Percentiles rank a stretch among this genome's conserved stretches.
Conservation (phyloP, 2,888 invertebrate species). For the Chirona hameri region DNA sequence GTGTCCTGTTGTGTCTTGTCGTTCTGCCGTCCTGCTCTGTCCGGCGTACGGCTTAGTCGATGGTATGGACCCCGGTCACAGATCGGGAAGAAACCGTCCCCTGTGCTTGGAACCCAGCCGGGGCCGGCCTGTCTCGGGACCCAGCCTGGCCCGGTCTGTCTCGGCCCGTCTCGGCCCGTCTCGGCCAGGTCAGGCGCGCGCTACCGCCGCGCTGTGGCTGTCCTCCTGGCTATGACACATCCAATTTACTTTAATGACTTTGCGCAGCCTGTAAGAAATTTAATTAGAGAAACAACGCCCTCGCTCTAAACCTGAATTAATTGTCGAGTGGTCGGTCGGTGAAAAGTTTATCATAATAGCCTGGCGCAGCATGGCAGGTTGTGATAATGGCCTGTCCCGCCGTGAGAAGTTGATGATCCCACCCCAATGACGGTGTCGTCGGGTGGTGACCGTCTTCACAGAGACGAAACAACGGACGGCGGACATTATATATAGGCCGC, state of each 20-base stretch:
- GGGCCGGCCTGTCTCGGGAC: not conserved
- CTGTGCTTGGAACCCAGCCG: no score
- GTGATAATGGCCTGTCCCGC: no score
- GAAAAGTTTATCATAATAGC: conserved; percentile 11
- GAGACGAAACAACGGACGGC: not conserved
- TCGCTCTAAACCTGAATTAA: conserved; percentile 13
- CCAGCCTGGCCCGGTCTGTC: not conserved
- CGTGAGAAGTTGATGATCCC: no score
- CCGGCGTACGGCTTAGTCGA: no score
- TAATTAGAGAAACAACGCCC: conserved; percentile 30
- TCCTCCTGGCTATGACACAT: conserved; percentile 7
- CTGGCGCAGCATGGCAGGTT: no score
- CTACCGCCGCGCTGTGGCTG: not conserved
- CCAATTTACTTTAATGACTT: conserved; percentile 28
- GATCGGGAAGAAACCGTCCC: no score
- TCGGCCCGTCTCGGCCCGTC: not conserved
- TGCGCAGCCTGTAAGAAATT: conserved; percentile 11
- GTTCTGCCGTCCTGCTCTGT: no score
- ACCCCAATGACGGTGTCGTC: not conserved
- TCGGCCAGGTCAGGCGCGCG: not conserved
- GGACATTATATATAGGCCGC: not conserved
- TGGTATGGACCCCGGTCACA: no score
- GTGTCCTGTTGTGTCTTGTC: no score
- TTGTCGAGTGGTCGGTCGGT: not conserved
- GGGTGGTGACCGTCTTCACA: not conserved